Evolutionary conservation across 2,888 invertebrate genomes (phyloP).

Genomic region (Ophion slaviceki): DNA sequence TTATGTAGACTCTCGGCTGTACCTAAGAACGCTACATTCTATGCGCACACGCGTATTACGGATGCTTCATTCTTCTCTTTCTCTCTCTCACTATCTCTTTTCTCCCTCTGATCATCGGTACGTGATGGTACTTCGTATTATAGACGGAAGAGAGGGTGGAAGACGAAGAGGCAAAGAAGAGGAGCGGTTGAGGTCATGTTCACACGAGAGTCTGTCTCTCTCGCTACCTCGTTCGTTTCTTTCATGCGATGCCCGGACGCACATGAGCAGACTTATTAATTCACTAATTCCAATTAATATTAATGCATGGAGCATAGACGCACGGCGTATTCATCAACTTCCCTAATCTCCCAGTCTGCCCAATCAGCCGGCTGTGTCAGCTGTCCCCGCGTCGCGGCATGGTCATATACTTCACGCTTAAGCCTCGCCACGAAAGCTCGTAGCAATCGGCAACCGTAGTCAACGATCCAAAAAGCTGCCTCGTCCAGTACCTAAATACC

Average conservation of each 20-base stretch:
- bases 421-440: too few relatives aligned
- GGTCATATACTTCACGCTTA: too few relatives aligned
- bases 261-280: constrained; percentile 67
- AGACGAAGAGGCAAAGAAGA: constrained; percentile 44
- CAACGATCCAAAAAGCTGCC: too few relatives aligned
- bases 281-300: constrained; percentile 79
- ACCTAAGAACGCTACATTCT: constrained; percentile 20
- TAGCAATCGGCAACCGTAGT: too few relatives aligned
- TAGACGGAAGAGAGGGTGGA: constrained; percentile 42
- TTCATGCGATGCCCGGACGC: constrained; percentile 46
- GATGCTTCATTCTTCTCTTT: constrained; percentile 37
- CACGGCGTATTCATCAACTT: constrained; percentile 1
- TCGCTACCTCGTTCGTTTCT: constrained; percentile 7
- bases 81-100: neutral
- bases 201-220: constrained; percentile 77
- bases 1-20: constrained; percentile 24
- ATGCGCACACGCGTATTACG: constrained; percentile 50
- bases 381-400: neutral
- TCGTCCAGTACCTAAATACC: too few relatives aligned
- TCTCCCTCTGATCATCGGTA: constrained; percentile 55
- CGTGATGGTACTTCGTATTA: constrained; percentile 63
- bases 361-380: neutral
- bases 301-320: constrained; percentile 69
- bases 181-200: constrained; percentile 78
- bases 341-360: neutral